Conservation (phyloP, 1,140 invertebrate genomes). For the Achatina immaculata region DNA sequence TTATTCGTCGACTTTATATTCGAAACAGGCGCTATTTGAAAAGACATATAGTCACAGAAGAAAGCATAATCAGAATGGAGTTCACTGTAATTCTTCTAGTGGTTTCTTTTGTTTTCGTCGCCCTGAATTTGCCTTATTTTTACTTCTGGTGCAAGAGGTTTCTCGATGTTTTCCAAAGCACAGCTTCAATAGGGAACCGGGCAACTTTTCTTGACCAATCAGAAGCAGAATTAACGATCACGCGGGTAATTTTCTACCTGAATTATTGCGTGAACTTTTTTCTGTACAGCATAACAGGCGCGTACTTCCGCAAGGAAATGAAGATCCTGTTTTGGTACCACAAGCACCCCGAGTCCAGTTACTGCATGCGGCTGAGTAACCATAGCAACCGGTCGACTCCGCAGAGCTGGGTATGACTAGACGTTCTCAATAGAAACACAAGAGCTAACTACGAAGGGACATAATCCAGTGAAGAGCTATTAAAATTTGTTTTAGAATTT, state of each 20-base stretch:
- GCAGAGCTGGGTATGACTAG: slow-evolving; percentile 23
- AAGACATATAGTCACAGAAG: slow-evolving; percentile 52
- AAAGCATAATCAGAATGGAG: slow-evolving; percentile 59
- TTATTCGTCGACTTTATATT: slow-evolving; percentile 51
- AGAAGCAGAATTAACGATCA: slow-evolving; percentile 50
- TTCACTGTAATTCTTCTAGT: slow-evolving; percentile 58
- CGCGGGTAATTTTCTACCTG: slow-evolving; percentile 62
- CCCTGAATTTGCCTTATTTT: slow-evolving; percentile 61
- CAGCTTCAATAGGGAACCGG: no score
- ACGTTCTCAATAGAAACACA: no score
- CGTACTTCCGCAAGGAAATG: slow-evolving; percentile 45
- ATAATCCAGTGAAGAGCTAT: no score
- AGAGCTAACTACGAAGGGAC: no score
- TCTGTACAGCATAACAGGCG: slow-evolving; percentile 64
- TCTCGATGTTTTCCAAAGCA: slow-evolving; percentile 29
- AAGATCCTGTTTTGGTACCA: slow-evolving; percentile 35
- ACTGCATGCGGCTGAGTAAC: slow-evolving; percentile 9
- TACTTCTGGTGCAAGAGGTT: slow-evolving; percentile 57
- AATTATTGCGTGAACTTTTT: slow-evolving; percentile 69
- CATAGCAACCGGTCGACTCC: background rate
- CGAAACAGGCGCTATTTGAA: slow-evolving; percentile 41
- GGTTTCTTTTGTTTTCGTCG: slow-evolving; percentile 57
- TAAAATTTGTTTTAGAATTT: no score
- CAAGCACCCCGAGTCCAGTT: background rate
- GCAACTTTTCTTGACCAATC: slow-evolving; percentile 1